A percentile compares a stretch with the other conserved stretches of the same genome.
Conservation (phyloP, 1,140 invertebrate genomes). For the Elysia chlorotica region DNA sequence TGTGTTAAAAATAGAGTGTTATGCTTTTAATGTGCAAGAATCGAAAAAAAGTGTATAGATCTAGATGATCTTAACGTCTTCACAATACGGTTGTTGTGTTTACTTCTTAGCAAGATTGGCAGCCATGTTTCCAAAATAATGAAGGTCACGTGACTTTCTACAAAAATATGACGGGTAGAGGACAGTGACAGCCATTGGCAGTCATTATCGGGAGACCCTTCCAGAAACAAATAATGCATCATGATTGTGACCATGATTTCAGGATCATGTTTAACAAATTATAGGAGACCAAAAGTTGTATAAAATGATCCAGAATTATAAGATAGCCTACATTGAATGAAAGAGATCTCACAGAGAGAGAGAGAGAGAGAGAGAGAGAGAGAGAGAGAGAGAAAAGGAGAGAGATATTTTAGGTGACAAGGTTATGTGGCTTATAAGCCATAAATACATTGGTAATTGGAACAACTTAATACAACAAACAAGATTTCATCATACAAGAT, state of each 20-base stretch:
- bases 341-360: not conserved
- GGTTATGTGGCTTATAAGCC: no score
- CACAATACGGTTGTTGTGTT: not conserved
- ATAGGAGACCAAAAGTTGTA: no score
- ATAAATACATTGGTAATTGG: no score
- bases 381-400: not conserved
- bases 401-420: no score
- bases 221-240: no score
- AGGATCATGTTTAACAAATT: no score
- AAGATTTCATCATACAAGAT: no score
- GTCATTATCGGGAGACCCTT: not conserved
- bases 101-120: not conserved
- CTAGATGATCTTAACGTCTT: not conserved
- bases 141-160: conserved; percentile 17
- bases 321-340: not conserved
- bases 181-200: not conserved
- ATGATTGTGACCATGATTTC: no score
- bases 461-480: no score
- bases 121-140: conserved; percentile 29
- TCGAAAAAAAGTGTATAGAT: no score
- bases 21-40: not conserved
- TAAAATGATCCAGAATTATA: no score
- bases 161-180: not conserved
- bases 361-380: not conserved
- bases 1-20: not conserved